A percentile compares a stretch with the other conserved stretches of the same genome.
phyloP scores from a whole-genome alignment of 1,140 invertebrate genomes.

The Pomacea maculata region DNA sequence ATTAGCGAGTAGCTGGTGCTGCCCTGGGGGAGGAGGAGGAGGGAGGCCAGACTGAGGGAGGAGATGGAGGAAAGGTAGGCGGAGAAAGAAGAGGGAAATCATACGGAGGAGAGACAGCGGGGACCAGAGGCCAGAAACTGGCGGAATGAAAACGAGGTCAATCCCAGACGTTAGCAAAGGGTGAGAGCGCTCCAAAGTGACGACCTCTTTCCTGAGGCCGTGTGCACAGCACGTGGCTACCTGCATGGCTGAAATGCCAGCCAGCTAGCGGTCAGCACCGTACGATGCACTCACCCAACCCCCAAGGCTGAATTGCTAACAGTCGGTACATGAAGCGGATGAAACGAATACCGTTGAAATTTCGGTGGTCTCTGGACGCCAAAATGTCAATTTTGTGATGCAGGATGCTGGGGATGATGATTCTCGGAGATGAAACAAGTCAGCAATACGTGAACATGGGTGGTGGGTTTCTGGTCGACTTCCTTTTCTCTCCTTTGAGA shows the following conservation, averaged over 20 bases:
- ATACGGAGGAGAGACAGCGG: neutral
- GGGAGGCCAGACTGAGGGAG: neutral
- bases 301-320: too few species aligned
- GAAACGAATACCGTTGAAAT: too few species aligned
- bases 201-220: neutral
- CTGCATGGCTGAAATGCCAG: neutral
- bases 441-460: neutral
- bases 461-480: neutral
- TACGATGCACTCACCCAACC: neutral
- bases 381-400: too few species aligned
- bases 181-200: slow-evolving; percentile 2
- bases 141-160: neutral
- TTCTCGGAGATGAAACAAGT: neutral
- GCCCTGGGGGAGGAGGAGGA: neutral
- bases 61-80: neutral
- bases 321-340: too few species aligned
- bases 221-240: neutral
- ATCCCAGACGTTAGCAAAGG: neutral
- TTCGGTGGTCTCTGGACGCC: too few species aligned
- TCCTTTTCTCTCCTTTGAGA: neutral
- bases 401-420: neutral
- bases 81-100: neutral
- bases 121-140: neutral
- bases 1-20: too few species aligned
- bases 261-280: neutral